Percentiles rank a stretch among this genome's conserved stretches.
Evolutionary conservation across 2,113 vertebrate species (phyloP).

Genomic region (Pteruthius melanotis): DNA sequence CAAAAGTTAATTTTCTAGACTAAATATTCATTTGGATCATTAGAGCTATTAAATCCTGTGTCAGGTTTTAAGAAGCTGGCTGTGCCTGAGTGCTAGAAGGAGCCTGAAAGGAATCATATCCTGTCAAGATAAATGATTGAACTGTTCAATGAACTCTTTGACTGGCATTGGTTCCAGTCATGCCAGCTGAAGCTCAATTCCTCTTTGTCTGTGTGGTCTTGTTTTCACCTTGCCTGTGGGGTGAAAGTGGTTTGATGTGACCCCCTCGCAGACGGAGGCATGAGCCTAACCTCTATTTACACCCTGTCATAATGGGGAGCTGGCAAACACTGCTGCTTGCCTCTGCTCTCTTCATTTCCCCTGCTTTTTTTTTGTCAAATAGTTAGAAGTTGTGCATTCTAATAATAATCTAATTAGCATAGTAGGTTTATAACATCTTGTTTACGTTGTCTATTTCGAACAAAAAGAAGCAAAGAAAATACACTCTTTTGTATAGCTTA

Average conservation of each 20-base stretch:
- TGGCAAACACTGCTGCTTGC: slow-evolving; percentile 5
- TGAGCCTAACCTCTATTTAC: slow-evolving; percentile 59
- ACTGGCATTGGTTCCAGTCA: slow-evolving; percentile 71
- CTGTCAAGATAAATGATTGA: slow-evolving; percentile 67
- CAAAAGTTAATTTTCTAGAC: slow-evolving; percentile 56
- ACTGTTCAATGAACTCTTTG: slow-evolving; percentile 70
- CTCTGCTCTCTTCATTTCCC: slow-evolving; percentile 1
- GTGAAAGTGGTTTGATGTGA: slow-evolving; percentile 64
- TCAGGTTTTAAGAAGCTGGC: slow-evolving; percentile 45
- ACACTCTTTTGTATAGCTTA: not conserved
- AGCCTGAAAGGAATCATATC: slow-evolving; percentile 60
- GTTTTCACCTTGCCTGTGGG: slow-evolving; percentile 68
- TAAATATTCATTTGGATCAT: slow-evolving; percentile 59
- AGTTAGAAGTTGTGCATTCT: slow-evolving; percentile 17
- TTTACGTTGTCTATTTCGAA: slow-evolving; percentile 20
- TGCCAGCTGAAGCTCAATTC: slow-evolving; percentile 69
- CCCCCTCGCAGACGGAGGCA: slow-evolving; percentile 42
- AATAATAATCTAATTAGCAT: slow-evolving; percentile 51
- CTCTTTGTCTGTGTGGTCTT: slow-evolving; percentile 70
- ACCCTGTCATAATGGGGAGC: slow-evolving; percentile 61
- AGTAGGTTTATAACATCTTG: slow-evolving; percentile 33
- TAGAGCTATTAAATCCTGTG: slow-evolving; percentile 52
- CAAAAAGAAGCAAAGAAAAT: not conserved
- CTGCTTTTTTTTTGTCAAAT: slow-evolving; percentile 11
- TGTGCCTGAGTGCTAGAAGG: slow-evolving; percentile 29